Evolutionary conservation across 2,797 vertebrate genomes (phyloP), one percentile per base, ranked within the genome.

Genomic region (Clamator glandarius): DNA sequence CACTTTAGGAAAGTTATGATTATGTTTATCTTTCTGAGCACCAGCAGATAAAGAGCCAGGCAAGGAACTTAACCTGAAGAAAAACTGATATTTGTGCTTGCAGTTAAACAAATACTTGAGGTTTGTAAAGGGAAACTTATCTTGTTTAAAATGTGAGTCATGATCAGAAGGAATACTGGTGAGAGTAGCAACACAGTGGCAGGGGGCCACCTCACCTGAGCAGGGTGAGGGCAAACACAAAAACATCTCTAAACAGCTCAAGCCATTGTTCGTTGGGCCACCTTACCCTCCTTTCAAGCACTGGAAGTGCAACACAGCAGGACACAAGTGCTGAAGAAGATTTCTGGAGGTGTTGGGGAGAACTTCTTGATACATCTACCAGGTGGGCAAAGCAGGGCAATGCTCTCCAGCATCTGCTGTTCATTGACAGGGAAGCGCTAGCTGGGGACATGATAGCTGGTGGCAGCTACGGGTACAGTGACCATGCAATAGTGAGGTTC

Each of bases 131-230:
- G 24, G 20, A 39, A 57, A 23, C 42, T 33, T 61, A 48, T 48
- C 24, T 51, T 51, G 50, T 54, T 55, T 11, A 19, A 81, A 77
- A 54, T 3, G 1, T 6, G 31, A 28, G 9, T 67, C 72, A 24
- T 0, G 0, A 25, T 24, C 55, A 46, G 8, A 70, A 25, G 42
- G 66, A 17, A 69, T 23, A 59, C 6, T 2, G 1, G 6, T 6
- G 19, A 87, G 18, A 7, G 20, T 48, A 39, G 51, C 28, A 54
- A 36, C 8, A 52, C 6, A 5, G 13, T 26, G 26, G 24, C 15
- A 76, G 28, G 18, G 25, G 76, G 29, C 15, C 39, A 52, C 10
- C 23, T 57, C 31, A 35, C 29, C 19, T 46, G 21, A n/a, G 41
- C 19, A 31, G 44, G 31, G 20, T 39, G 46, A 87, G 4, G 15